These are phyloP conservation scores for Dendrolimus houi DNA, from an alignment of 2,888 invertebrate species.

Conservation along the genomic window DNA sequence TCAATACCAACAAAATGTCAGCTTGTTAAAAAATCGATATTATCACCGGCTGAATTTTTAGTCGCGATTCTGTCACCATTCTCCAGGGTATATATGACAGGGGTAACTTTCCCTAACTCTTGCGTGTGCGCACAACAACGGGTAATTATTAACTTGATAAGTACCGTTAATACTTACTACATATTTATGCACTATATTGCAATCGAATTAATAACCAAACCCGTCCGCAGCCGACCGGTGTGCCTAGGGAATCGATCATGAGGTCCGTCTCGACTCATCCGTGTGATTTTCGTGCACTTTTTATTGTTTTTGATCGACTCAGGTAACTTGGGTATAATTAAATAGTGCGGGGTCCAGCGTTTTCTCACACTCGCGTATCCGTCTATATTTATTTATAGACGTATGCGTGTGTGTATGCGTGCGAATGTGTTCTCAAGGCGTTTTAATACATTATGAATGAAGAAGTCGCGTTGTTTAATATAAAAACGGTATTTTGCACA, in stretches of 20 bases:
- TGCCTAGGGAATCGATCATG: slow-evolving; percentile 26
- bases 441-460: slow-evolving; percentile 72
- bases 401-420: slow-evolving; percentile 31
- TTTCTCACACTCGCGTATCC: slow-evolving; percentile 24
- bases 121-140: slow-evolving; percentile 44
- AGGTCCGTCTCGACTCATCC: slow-evolving; percentile 23
- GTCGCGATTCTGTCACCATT: slow-evolving; percentile 45
- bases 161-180: slow-evolving; percentile 51
- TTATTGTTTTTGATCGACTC: slow-evolving; percentile 12
- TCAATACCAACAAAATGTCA: slow-evolving; percentile 32
- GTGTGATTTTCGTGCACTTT: slow-evolving; percentile 57
- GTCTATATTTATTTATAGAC: slow-evolving; percentile 45
- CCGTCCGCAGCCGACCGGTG: slow-evolving; percentile 34
- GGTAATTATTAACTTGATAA: slow-evolving; percentile 39
- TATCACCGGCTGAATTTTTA: slow-evolving; percentile 35
- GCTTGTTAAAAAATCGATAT: slow-evolving; percentile 48
- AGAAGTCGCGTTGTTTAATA: slow-evolving; percentile 53
- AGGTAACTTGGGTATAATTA: slow-evolving; percentile 33
- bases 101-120: slow-evolving; percentile 41
- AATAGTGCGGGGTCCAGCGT: slow-evolving; percentile 20
- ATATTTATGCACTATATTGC: slow-evolving; percentile 39
- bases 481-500: slow-evolving; percentile 60
- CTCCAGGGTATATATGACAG: slow-evolving; percentile 37
- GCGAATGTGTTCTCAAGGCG: slow-evolving; percentile 46
- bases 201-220: slow-evolving; percentile 31